These are phyloP conservation scores for Chlorodrepanis virens DNA, from an alignment of 2,113 vertebrate genomes.

Conservation along the genomic window DNA sequence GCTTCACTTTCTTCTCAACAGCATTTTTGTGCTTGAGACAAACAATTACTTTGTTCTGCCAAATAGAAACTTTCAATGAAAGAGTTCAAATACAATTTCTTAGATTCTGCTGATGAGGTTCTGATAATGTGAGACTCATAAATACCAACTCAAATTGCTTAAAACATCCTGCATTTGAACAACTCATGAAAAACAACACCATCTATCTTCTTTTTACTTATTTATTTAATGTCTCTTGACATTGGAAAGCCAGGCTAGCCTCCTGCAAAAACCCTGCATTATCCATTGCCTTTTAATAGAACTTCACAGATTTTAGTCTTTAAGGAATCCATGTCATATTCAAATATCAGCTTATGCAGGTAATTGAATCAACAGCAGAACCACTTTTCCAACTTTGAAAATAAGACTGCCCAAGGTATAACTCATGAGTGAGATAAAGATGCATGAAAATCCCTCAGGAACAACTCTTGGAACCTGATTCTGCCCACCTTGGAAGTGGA, in stretches of 20 bases:
- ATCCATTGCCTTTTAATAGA: neutral
- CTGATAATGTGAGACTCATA: neutral
- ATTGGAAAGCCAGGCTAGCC: neutral
- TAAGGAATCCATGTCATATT: neutral
- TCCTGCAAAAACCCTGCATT: neutral
- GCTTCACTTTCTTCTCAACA: constrained; percentile 21
- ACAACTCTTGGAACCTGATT: neutral
- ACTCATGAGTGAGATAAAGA: neutral
- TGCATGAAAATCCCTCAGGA: neutral
- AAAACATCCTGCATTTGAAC: neutral
- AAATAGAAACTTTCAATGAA: neutral
- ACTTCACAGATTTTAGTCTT: neutral
- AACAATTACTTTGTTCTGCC: neutral
- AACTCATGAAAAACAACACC: neutral
- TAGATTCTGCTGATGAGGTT: neutral
- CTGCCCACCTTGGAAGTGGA: neutral
- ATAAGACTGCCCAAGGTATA: neutral
- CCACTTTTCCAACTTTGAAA: neutral
- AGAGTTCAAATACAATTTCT: neutral
- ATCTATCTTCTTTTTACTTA: neutral
- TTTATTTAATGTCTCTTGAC: neutral
- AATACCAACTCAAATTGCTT: neutral
- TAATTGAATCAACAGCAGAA: neutral
- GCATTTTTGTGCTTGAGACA: constrained; percentile 7
- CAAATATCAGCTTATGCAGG: neutral